Percentiles rank a stretch among this genome's conserved stretches.
phyloP scores from a whole-genome alignment of 2,113 vertebrate genomes.

The rabbit (Oryctolagus cuniculus) region mOryCun1.1 NC_091445.1:79091501-79092000 shows the following conservation, averaged over 20 bases:
- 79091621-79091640: neutral
- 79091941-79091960: too few species aligned
- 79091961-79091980: too few species aligned
- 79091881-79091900: neutral
- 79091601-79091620: neutral
- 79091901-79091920: too few species aligned
- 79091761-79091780: neutral
- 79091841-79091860: neutral
- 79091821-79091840: neutral
- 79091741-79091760: neutral
- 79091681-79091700: neutral
- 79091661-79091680: neutral
- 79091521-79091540: neutral
- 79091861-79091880: conserved; percentile 8
- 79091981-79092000: too few species aligned
- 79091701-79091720: neutral
- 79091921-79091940: too few species aligned
- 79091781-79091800: neutral
- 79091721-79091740: neutral
- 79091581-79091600: neutral
- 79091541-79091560: neutral
- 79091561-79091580: neutral
- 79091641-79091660: neutral
- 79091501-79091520: neutral
- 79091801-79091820: neutral